Percentiles rank a stretch among this genome's conserved stretches.
Conservation (phyloP, 1,140 invertebrate genomes). For the Theocolax elegans region DNA sequence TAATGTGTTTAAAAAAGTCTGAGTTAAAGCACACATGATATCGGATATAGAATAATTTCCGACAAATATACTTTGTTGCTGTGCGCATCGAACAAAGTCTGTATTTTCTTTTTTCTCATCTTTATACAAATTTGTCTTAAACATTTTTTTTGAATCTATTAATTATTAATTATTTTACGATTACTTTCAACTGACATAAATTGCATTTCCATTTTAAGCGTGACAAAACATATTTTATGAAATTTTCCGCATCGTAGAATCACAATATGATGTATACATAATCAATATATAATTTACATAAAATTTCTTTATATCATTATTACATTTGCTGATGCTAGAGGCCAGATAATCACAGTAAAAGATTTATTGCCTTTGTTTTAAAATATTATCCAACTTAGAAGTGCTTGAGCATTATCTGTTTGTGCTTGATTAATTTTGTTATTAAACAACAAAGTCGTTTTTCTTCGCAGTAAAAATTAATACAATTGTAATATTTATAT, state of each 20-base stretch:
- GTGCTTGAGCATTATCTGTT: slow-evolving; percentile 12
- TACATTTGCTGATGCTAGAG: slow-evolving; percentile 22
- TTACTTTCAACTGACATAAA: background rate
- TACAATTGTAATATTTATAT: slow-evolving; percentile 21
- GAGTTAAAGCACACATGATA: slow-evolving; percentile 11
- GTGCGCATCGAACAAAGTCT: slow-evolving; percentile 16
- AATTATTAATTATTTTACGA: background rate
- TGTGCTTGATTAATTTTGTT: slow-evolving; percentile 15
- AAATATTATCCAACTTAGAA: slow-evolving; percentile 7
- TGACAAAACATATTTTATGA: background rate
- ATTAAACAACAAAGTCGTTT: background rate
- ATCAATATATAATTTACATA: slow-evolving; percentile 22
- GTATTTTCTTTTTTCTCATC: background rate
- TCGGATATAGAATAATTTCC: slow-evolving; percentile 3
- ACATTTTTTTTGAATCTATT: background rate
- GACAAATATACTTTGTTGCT: slow-evolving; percentile 21
- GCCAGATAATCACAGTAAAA: slow-evolving; percentile 40
- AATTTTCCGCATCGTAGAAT: background rate
- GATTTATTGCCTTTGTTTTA: slow-evolving; percentile 38
- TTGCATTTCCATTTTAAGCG: background rate
- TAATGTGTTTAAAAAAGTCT: slow-evolving; percentile 19
- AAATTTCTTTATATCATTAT: slow-evolving; percentile 22
- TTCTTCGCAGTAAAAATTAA: slow-evolving; percentile 29
- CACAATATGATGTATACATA: slow-evolving; percentile 22
- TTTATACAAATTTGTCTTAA: slow-evolving; percentile 1